phyloP scores from a whole-genome alignment of 2,113 vertebrate species.

The Rhadina sibilatrix region DNA sequence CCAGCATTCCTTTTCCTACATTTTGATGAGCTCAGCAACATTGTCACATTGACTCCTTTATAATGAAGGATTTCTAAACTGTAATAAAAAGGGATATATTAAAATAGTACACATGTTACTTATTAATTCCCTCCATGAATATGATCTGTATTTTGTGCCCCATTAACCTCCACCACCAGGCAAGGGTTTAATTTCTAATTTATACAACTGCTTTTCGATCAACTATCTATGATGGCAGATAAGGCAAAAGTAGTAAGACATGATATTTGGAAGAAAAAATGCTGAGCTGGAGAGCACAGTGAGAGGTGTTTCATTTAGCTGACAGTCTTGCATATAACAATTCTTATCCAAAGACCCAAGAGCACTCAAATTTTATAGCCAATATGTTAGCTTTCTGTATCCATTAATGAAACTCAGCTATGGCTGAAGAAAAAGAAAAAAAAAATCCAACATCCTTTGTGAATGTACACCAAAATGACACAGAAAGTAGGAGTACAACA shows the following conservation, averaged over 20 bases:
- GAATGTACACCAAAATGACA: neutral
- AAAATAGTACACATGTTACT: neutral
- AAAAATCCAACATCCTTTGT: neutral
- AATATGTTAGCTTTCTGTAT: neutral
- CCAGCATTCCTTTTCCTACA: neutral
- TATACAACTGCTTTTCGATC: neutral
- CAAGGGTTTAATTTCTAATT: neutral
- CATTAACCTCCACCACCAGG: neutral
- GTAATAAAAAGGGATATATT: neutral
- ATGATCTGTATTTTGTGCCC: neutral
- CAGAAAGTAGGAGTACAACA: neutral
- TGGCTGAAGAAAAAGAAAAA: neutral
- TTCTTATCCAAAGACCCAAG: neutral
- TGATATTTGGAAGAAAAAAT: neutral
- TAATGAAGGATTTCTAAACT: neutral
- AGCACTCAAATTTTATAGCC: neutral
- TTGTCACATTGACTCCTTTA: neutral
- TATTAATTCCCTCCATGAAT: neutral
- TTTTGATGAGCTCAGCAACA: neutral
- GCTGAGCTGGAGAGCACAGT: neutral
- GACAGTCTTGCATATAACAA: neutral
- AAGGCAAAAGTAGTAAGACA: neutral
- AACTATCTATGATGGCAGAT: neutral
- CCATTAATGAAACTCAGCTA: neutral
- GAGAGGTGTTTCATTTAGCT: constrained; percentile 10